Conservation (phyloP, 1,140 invertebrate genomes). For the Aphaenogaster rudis region DNA sequence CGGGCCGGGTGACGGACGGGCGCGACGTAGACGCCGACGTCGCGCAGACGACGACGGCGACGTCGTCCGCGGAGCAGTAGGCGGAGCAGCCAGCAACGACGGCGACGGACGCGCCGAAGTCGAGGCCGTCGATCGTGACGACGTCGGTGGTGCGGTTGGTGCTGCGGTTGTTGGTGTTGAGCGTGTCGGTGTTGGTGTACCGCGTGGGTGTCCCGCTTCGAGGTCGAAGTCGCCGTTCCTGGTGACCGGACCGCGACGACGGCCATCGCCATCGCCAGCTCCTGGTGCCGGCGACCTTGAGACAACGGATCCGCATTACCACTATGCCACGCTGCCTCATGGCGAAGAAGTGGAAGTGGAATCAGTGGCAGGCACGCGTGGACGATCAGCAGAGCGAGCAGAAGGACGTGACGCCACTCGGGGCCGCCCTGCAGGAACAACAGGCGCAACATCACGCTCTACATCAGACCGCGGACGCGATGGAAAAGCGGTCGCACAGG, state of each 20-base stretch:
- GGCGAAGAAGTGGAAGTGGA: conserved; percentile 96
- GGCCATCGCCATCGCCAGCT: neutral
- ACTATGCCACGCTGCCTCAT: conserved; percentile 94
- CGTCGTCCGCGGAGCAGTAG: conserved; percentile 39
- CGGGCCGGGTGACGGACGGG: conserved; percentile 69
- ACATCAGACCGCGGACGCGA: conserved; percentile 60
- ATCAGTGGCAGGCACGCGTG: conserved; percentile 91
- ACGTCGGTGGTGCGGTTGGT: conserved; percentile 66
- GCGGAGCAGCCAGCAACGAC: neutral
- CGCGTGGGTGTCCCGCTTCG: conserved; percentile 30
- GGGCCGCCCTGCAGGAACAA: conserved; percentile 58
- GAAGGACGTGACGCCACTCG: conserved; percentile 48
- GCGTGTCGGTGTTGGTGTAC: conserved; percentile 67
- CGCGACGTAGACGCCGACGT: conserved; percentile 78
- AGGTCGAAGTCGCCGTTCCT: conserved; percentile 23
- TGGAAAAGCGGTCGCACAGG: conserved; percentile 71
- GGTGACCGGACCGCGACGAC: conserved; percentile 42
- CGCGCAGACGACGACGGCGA: conserved; percentile 66
- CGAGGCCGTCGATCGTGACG: conserved; percentile 54
- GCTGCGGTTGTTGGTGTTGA: conserved; percentile 64
- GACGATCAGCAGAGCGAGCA: conserved; percentile 85
- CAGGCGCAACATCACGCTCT: conserved; percentile 47
- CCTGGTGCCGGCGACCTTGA: neutral
- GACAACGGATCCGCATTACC: conserved; percentile 32
- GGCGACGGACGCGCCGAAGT: conserved; percentile 52